Evolutionary conservation across 1,140 invertebrate genomes (phyloP), one percentile per base, ranked within the genome.

Genomic region (Lordiphosa clarofinis): DNA sequence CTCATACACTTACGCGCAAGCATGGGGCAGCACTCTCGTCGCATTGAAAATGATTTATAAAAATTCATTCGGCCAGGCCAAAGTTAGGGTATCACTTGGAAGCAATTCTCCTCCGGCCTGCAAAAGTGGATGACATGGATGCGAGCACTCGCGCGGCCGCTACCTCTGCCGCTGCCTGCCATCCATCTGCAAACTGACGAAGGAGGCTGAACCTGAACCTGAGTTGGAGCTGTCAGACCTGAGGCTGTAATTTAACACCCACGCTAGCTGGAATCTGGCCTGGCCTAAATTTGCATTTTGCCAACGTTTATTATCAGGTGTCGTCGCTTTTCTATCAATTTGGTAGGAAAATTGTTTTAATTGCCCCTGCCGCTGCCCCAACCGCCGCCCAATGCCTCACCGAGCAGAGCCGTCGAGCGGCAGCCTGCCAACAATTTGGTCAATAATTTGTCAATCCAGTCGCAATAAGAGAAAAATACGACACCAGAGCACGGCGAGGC

Each of bases 231-330:
- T 56, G 65, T 63, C 43, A 53, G 59, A 55, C 73, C 63, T 38
- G 24, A 36, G 69, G 78, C 79, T 69, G 74, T 73, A 82, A 82
- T 82, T 82, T 73, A 73, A 78, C 76, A 82, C 76, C 76, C 76
- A 84, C 76, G 72, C 73, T 48, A 61, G 59, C 39, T 69, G 66
- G 54, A 57, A 68, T 46, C 28, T 8, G 24, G 53, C 21, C 28
- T 56, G 65, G 53, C 69, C 52, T 55, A 48, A 68, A 48, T 68
- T 61, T 54, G 56, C 56, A 69, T 68, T 52, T 49, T 36, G 33
- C 47, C 47, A 54, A 47, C 65, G 56, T 61, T 56, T 69, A 69
- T 69, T 69, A 69, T 69, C 66, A 69, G 66, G 66, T 69, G 66
- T 69, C 66, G 66, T 69, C 66, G 66, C 66, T 69, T 69, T 69